A percentile compares a stretch with the other conserved stretches of the same genome.
These are phyloP conservation scores for Phalacrocorax aristotelis DNA, from an alignment of 2,113 vertebrate genomes.

Conservation along the genomic window DNA sequence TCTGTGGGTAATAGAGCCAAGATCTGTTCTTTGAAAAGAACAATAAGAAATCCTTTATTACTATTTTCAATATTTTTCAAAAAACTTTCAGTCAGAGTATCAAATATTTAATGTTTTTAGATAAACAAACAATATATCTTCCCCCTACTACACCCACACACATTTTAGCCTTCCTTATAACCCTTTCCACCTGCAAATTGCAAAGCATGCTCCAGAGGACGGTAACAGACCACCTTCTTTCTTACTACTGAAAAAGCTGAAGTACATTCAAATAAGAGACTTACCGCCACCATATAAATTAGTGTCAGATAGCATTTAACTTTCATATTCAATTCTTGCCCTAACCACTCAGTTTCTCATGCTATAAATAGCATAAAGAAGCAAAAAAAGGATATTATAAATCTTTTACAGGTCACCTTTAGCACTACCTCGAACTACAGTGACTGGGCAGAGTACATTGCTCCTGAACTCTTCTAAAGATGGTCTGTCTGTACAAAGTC, in stretches of 20 bases:
- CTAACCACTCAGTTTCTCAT: not conserved
- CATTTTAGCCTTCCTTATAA: not conserved
- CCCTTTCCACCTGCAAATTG: not conserved
- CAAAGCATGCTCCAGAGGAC: conserved; percentile 40
- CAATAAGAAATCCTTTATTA: not conserved
- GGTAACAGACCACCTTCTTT: not conserved
- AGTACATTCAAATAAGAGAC: conserved; percentile 20
- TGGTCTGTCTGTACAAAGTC: not conserved
- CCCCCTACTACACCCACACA: not conserved
- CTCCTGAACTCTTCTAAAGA: conserved; percentile 36
- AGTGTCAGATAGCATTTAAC: not conserved
- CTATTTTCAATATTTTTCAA: not conserved
- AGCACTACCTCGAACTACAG: conserved; percentile 75
- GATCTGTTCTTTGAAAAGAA: not conserved
- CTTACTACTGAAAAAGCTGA: not conserved
- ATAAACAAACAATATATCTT: not conserved
- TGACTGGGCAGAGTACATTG: conserved; percentile 59
- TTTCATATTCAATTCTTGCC: not conserved
- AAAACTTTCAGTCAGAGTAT: not conserved
- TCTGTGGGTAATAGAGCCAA: not conserved
- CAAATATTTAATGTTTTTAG: not conserved
- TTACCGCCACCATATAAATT: not conserved
- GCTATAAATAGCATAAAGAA: not conserved
- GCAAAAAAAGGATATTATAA: conserved; percentile 16
- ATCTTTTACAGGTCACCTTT: conserved; percentile 60